A percentile compares a stretch with the other conserved stretches of the same genome.
Conservation (phyloP, 35 echinoderm and acorn worm species). For the Eucidaris tribuloides region DNA sequence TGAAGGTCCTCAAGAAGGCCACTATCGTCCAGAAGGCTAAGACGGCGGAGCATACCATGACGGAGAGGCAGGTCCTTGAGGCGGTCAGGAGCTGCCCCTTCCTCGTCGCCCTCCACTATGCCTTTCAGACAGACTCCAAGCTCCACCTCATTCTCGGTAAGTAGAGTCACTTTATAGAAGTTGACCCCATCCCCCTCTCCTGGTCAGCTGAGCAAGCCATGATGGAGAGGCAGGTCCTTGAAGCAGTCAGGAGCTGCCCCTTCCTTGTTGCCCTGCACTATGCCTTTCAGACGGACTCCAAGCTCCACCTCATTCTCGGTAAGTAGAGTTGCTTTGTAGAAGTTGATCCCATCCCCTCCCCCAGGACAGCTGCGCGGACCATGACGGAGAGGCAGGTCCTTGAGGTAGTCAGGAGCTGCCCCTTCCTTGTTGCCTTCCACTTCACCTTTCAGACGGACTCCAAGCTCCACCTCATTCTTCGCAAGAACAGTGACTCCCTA, state of each 20-base stretch:
- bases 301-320: slow-evolving; percentile 89
- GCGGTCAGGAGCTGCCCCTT: slow-evolving; percentile 77
- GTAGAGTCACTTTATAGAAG: neutral
- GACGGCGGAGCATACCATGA: slow-evolving; percentile 98
- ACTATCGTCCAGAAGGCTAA: slow-evolving; percentile 99
- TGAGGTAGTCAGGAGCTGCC: slow-evolving; percentile 55
- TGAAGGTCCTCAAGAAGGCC: slow-evolving; percentile 99
- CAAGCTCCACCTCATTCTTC: slow-evolving; percentile 85
- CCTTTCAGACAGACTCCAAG: slow-evolving; percentile 98
- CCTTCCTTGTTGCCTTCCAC: slow-evolving; percentile 85
- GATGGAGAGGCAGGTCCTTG: slow-evolving; percentile 54
- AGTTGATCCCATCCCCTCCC: neutral
- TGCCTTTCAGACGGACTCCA: slow-evolving; percentile 93
- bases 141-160: slow-evolving; percentile 93
- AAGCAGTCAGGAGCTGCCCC: slow-evolving; percentile 58
- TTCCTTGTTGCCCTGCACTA: slow-evolving; percentile 91
- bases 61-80: slow-evolving; percentile 90
- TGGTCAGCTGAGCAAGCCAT: slow-evolving; percentile 53
- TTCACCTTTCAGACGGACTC: slow-evolving; percentile 94
- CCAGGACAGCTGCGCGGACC: slow-evolving; percentile 39
- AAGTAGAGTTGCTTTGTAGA: neutral
- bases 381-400: too few species aligned
- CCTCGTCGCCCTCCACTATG: slow-evolving; percentile 80
- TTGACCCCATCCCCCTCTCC: neutral
- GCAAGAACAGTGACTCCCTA: slow-evolving; percentile 15